Conservation (phyloP, 2,797 vertebrate species). For the Ispidina lecontei region DNA sequence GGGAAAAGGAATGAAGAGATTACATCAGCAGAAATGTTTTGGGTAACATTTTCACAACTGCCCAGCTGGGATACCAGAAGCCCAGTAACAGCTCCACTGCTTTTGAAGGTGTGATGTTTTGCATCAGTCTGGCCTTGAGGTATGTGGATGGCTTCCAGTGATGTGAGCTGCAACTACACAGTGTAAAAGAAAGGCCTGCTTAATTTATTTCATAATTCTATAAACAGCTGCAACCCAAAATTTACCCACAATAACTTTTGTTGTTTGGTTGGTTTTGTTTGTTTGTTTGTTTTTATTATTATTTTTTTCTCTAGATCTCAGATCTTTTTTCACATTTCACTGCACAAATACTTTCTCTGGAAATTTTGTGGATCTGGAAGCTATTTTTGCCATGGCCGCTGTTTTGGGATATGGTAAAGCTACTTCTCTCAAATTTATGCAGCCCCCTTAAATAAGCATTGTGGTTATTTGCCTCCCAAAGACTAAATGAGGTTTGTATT, state of each 20-base stretch:
- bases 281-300: no score
- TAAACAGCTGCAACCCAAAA: not conserved
- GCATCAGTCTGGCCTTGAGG: conserved; percentile 22
- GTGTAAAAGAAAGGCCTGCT: not conserved
- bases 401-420: not conserved
- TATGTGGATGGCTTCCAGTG: not conserved
- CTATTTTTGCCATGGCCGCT: not conserved
- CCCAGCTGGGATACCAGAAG: not conserved
- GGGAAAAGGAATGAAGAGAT: not conserved
- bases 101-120: conserved; percentile 50
- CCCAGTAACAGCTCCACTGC: not conserved
- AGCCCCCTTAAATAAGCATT: not conserved
- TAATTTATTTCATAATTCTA: conserved; percentile 24
- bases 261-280: no score
- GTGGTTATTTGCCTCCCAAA: not conserved
- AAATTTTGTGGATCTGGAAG: not conserved
- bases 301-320: not conserved
- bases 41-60: not conserved
- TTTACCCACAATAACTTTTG: not conserved
- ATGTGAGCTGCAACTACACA: not conserved
- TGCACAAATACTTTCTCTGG: not conserved
- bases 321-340: not conserved
- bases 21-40: not conserved
- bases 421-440: not conserved
- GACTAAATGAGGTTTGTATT: not conserved